Base-by-base conservation (phyloP, 1,140 invertebrate species). In the Diachasmimorpha longicaudata region DNA sequence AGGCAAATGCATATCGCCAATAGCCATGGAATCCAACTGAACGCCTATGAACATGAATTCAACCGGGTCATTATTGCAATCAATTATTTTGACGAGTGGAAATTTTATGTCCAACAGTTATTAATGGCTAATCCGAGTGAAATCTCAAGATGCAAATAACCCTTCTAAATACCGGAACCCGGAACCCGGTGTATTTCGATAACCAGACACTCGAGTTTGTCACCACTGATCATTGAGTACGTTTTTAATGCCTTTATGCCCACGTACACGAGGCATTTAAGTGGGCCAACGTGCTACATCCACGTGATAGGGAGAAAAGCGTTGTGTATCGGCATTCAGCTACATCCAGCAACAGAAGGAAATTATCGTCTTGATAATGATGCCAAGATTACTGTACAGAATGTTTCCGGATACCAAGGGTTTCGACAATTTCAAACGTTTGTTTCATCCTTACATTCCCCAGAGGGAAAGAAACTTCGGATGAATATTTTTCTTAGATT, bases 251-350 rank as follows among this genome's bases (percentile, higher is more conserved):
- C 14, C 39, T 48, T 75, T 48, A 75, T 67, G 55, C 46, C 39
- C 16, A 42, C 31, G 68, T 76, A 66, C 39, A 63, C 21, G 58
- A 23, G 23, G 21, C 19, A 31, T 25, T 25, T 63, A 86, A 85
- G 85, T 86, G 78, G 85, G 70, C 80, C 85, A 69, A 23, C 84
- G 85, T 86, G 79, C 85, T 67, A 86, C 85, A 85, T 86, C 68
- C 77, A 25, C 63, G 70, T 48, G 63, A 52, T 69, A 77, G 78
- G 79, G 84, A 85, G 84, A 85, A 81, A 83, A 77, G 74, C 11
- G 39, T 74, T 46, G 25, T 46, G 31, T 36, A 63, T 23, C 58
- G 58, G 23, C 21, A 63, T 25, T 63, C 58, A 63, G 58, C 13
- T 63, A 14, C 23, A 58, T 58, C 52, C 52, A 31, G 46, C 55